phyloP scores from a whole-genome alignment of 2,888 invertebrate genomes.

The Strigamia crassipes region DNA sequence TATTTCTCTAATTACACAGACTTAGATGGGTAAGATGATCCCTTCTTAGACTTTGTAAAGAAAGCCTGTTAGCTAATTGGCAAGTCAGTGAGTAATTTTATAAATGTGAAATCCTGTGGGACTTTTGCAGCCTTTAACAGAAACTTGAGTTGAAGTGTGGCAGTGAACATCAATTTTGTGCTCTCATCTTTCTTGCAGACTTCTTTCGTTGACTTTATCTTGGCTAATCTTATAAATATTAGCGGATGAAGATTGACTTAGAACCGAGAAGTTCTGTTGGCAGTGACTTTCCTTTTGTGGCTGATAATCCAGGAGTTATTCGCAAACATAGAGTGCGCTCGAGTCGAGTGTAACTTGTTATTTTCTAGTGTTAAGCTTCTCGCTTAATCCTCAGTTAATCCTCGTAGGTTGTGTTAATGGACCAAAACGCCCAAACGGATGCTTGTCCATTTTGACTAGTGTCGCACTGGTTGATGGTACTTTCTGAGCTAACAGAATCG shows the following conservation, averaged over 20 bases:
- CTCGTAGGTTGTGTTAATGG: slow-evolving; percentile 36
- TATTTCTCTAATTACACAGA: slow-evolving; percentile 29
- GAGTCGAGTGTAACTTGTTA: slow-evolving; percentile 29
- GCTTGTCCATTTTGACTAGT: slow-evolving; percentile 36
- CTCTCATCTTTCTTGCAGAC: slow-evolving; percentile 24
- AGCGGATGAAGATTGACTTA: slow-evolving; percentile 20
- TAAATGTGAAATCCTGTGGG: slow-evolving; percentile 36
- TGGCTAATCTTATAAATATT: slow-evolving; percentile 8
- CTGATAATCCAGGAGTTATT: slow-evolving; percentile 13
- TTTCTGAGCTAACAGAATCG: not conserved
- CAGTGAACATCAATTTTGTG: slow-evolving; percentile 11
- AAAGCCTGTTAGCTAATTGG: slow-evolving; percentile 29
- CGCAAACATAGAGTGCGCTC: slow-evolving; percentile 16
- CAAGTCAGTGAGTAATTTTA: slow-evolving; percentile 37
- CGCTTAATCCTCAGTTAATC: slow-evolving; percentile 18
- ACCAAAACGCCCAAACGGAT: not conserved
- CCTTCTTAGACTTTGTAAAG: slow-evolving; percentile 11
- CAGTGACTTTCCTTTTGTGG: slow-evolving; percentile 18
- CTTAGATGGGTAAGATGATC: slow-evolving; percentile 13
- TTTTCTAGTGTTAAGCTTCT: slow-evolving; percentile 35
- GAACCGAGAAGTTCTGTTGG: not conserved
- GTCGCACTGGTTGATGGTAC: not conserved
- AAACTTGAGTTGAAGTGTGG: slow-evolving; percentile 7
- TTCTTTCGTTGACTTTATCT: not conserved
- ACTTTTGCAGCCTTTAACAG: slow-evolving; percentile 33